These are phyloP conservation scores for Holothuria glaberrima DNA, from an alignment of 35 echinoderm and acorn worm genomes.

Conservation along the genomic window DNA sequence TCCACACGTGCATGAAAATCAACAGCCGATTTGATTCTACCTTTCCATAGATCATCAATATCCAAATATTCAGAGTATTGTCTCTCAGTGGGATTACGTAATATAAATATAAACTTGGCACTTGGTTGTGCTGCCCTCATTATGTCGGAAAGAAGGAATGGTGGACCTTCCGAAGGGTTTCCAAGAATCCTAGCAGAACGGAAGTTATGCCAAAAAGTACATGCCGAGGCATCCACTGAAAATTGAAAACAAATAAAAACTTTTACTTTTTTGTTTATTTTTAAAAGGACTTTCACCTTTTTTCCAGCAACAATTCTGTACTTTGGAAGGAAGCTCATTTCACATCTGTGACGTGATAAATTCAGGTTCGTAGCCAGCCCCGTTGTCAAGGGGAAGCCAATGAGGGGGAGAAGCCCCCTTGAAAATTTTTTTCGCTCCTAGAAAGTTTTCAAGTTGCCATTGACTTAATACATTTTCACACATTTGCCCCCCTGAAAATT, in stretches of 20 bases:
- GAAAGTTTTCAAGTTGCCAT: no score
- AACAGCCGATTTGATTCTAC: constrained; percentile 13
- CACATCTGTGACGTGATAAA: no score
- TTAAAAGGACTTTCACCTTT: no score
- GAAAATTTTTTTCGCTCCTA: no score
- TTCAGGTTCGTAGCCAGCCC: no score
- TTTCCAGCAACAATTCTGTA: no score
- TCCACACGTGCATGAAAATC: constrained; percentile 38
- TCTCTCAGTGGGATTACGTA: constrained; percentile 53
- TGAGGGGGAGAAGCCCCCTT: no score
- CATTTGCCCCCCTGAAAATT: no score
- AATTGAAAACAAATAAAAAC: neutral
- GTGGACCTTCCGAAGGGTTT: constrained; percentile 43
- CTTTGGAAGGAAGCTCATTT: no score
- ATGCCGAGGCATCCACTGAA: constrained; percentile 51
- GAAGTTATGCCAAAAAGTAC: constrained; percentile 60
- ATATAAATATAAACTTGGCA: constrained; percentile 56
- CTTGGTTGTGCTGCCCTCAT: constrained; percentile 51
- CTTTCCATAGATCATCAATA: constrained; percentile 52
- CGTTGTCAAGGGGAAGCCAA: no score
- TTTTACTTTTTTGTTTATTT: no score
- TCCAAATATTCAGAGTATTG: constrained; percentile 57
- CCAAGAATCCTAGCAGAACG: constrained; percentile 39
- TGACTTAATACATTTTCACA: no score
- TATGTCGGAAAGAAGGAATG: constrained; percentile 25